phyloP scores from a whole-genome alignment of 2,888 invertebrate genomes.

The Steinernema carpocapsae region DNA sequence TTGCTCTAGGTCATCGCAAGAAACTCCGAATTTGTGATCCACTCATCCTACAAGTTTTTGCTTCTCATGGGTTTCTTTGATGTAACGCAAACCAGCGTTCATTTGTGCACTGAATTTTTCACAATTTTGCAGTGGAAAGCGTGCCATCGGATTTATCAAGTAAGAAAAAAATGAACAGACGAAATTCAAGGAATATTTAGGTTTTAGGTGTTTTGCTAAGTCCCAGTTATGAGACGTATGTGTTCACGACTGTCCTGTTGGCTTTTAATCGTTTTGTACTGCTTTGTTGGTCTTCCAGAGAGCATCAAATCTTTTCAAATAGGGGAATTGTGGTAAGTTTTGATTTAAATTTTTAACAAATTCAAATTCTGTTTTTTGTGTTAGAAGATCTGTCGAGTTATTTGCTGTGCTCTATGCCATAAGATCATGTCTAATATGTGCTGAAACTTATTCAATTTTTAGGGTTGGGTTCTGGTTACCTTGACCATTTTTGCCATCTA shows the following conservation, averaged over 20 bases:
- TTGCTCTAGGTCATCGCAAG: background rate
- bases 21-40: slow-evolving; percentile 4
- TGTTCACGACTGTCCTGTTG: background rate
- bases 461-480: background rate
- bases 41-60: slow-evolving; percentile 22
- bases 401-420: no score
- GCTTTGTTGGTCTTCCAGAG: background rate
- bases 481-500: background rate
- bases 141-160: background rate
- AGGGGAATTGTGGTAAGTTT: background rate
- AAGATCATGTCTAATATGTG: no score
- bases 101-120: background rate
- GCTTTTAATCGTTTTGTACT: slow-evolving; percentile 5
- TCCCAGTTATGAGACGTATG: slow-evolving; percentile 1
- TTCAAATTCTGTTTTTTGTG: background rate
- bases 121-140: background rate
- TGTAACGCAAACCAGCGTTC: background rate
- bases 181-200: slow-evolving; percentile 14
- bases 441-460: no score
- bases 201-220: background rate
- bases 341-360: background rate
- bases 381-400: no score
- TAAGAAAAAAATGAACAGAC: background rate
- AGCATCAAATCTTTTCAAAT: background rate
- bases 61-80: slow-evolving; percentile 18